Conservation (phyloP, 2,113 vertebrate species). For the Amazona guildingii region DNA sequence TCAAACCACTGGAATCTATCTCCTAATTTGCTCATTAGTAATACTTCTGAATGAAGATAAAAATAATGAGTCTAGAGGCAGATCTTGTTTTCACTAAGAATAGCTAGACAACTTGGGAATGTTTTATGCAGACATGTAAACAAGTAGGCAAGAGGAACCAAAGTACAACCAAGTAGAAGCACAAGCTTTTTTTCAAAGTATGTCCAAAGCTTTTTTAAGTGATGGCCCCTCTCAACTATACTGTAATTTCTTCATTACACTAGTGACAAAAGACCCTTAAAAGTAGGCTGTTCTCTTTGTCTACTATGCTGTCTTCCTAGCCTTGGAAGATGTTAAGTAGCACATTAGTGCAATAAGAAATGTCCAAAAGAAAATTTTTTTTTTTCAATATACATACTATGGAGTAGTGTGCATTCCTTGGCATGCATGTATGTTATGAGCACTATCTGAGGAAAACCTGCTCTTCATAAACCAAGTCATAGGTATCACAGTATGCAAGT, state of each 20-base stretch:
- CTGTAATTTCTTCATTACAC: background rate
- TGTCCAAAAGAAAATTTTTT: background rate
- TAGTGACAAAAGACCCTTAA: background rate
- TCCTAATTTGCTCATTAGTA: background rate
- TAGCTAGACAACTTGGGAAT: background rate
- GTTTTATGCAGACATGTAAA: background rate
- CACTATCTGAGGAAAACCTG: background rate
- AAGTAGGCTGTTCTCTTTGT: background rate
- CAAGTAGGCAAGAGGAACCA: background rate
- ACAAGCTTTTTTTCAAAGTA: background rate
- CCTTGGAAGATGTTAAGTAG: background rate
- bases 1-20: background rate
- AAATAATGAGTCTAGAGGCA: background rate
- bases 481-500: background rate
- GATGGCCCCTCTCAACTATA: background rate
- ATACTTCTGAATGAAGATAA: background rate
- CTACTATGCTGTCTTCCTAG: background rate
- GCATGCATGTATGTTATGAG: background rate
- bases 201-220: background rate
- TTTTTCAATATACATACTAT: background rate
- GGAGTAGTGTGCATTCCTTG: background rate
- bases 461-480: background rate
- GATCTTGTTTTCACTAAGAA: background rate
- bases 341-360: background rate
- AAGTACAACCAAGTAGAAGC: background rate